Evolutionary conservation across 2,888 invertebrate species (phyloP).

Genomic region (Stenodera caucasica): DNA sequence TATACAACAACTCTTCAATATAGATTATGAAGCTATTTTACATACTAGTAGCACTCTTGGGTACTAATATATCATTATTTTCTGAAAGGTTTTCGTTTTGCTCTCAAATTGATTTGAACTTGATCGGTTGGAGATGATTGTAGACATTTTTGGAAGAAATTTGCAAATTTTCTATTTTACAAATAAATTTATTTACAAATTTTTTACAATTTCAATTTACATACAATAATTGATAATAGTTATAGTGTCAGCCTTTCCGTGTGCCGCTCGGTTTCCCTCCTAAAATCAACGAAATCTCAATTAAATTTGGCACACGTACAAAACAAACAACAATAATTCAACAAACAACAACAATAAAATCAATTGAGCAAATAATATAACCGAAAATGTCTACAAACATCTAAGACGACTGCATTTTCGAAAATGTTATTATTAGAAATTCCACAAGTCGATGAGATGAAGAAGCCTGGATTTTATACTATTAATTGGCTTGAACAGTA

Average conservation of each 20-base stretch:
- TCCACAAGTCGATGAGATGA: no score
- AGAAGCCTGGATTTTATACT: no score
- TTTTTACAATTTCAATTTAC: not conserved
- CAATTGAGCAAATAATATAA: no score
- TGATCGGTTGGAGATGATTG: not conserved
- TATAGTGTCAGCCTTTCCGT: not conserved
- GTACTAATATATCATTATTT: constrained; percentile 55
- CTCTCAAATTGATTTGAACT: not conserved
- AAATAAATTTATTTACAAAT: not conserved
- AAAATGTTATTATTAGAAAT: no score
- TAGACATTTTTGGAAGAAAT: not conserved
- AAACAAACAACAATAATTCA: no score
- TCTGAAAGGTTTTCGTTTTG: constrained; percentile 46
- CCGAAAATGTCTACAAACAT: constrained; percentile 5
- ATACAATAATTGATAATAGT: not conserved
- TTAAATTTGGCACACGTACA: not conserved
- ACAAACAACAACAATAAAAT: no score
- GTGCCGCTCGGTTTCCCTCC: not conserved
- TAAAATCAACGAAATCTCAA: not conserved
- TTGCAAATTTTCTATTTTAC: not conserved
- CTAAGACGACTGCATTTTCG: no score
- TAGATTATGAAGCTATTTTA: constrained; percentile 56
- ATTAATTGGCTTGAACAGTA: constrained; percentile 45
- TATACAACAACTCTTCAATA: constrained; percentile 51
- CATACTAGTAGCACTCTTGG: constrained; percentile 55